Conservation (phyloP, 2,797 vertebrate genomes). For the Tinamus major region DNA sequence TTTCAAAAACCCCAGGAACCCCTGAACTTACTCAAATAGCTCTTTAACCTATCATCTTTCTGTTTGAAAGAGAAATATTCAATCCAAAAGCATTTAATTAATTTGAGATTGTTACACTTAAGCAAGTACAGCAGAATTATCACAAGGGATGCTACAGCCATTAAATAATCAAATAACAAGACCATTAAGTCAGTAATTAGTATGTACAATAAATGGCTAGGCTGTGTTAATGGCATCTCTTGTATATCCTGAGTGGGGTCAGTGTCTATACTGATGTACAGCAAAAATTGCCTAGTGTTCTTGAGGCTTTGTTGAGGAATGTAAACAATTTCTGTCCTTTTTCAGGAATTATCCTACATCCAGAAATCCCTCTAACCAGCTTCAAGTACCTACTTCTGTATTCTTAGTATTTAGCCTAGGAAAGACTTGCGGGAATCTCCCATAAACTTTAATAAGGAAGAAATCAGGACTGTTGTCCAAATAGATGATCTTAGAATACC, state of each 20-base stretch:
- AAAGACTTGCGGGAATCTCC: neutral
- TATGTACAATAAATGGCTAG: conserved; percentile 40
- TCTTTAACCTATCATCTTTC: conserved; percentile 4
- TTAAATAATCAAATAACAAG: conserved; percentile 56
- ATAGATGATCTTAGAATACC: neutral
- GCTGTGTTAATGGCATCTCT: conserved; percentile 41
- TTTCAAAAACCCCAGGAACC: neutral
- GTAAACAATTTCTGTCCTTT: neutral
- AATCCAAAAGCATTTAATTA: conserved; percentile 45
- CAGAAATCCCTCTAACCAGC: neutral
- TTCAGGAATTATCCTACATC: neutral
- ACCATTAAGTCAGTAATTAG: conserved; percentile 55
- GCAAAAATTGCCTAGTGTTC: neutral
- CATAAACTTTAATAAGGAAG: neutral
- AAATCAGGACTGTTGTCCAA: neutral
- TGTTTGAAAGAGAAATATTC: conserved; percentile 22
- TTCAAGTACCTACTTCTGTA: neutral
- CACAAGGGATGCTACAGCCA: conserved; percentile 21
- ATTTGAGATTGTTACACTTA: conserved; percentile 44
- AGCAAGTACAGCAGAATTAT: neutral
- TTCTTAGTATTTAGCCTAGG: neutral
- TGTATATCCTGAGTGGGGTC: neutral
- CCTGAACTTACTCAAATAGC: neutral
- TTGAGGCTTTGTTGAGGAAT: neutral
- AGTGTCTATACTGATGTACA: neutral